Evolutionary conservation across 2,888 invertebrate species (phyloP), one percentile per base, ranked within the genome.

Genomic region (Koerneria pararmatus): DNA sequence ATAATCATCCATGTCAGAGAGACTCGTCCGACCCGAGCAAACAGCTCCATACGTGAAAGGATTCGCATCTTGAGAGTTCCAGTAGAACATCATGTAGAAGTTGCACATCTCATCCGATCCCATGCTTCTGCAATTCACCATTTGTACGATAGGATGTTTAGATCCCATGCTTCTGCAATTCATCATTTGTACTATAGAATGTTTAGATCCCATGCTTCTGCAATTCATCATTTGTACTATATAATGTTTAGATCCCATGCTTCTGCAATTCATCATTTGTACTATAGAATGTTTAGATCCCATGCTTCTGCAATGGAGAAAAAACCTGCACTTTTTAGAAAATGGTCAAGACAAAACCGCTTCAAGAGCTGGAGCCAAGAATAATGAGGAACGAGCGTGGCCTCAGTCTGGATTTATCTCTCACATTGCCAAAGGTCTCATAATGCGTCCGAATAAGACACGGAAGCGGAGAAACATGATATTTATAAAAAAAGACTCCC

Each of bases 31-130:
- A 27, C 34, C 3, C 49, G 37, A 35, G 27, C 62, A 62, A 34
- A 37, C 34, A 1, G 62, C 62, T 24, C 81, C 81, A 65, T 77
- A 72, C 79, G 64, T 85, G 83, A 66, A 80, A 37, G 69, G 84
- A 51, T 71, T 84, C 75, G 80, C 59, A 60, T 74, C 67, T 27
- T 76, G 71, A 11, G 79, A 78, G 57, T 84, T 82, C 11, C 85
- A 84, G 77, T 85, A 86, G 76, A 85, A 87, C 86, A 87, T 86
- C 71, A 76, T 77, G 76, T 87, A 87, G 72, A 87, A 82, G 73
- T 87, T 87, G 77, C 87, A 87, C 87, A 87, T 87, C 78, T 87
- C 87, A 75, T 87, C 85, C 15, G 76, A 80, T 3, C 85, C 84
- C 68, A 85, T 85, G 60, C 80, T 76, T 24, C 86, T 85, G 65